A percentile compares a stretch with the other conserved stretches of the same genome.
phyloP scores from a whole-genome alignment of 1,140 invertebrate genomes.

The Gonatopus flavifemur region DNA sequence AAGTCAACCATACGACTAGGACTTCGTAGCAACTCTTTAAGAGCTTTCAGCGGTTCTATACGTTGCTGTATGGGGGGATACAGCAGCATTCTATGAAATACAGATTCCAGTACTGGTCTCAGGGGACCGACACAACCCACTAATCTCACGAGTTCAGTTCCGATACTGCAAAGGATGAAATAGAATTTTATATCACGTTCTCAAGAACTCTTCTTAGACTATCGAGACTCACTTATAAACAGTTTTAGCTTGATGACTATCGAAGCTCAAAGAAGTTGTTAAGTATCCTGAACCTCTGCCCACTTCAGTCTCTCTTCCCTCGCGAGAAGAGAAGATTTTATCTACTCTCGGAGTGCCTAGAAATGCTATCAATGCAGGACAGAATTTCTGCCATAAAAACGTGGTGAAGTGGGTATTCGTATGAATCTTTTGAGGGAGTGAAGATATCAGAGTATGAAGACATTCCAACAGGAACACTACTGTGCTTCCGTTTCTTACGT shows the following conservation, averaged over 20 bases:
- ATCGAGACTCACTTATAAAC: constrained; percentile 81
- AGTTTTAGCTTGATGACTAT: constrained; percentile 78
- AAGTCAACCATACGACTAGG: constrained; percentile 74
- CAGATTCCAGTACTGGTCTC: constrained; percentile 84
- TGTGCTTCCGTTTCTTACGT: constrained; percentile 63
- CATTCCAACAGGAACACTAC: constrained; percentile 83
- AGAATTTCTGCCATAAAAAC: constrained; percentile 89
- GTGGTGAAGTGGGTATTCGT: constrained; percentile 81
- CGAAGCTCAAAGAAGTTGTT: constrained; percentile 72
- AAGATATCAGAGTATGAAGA: constrained; percentile 79
- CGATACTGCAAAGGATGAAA: constrained; percentile 67
- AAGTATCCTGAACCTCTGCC: constrained; percentile 74
- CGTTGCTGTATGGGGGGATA: constrained; percentile 83
- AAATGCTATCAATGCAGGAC: constrained; percentile 83
- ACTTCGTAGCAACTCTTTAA: constrained; percentile 73
- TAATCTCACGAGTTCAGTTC: constrained; percentile 81
- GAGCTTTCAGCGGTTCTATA: constrained; percentile 79
- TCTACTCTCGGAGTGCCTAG: constrained; percentile 79
- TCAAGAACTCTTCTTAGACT: not conserved
- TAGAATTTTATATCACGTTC: not conserved
- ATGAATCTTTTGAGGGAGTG: constrained; percentile 78
- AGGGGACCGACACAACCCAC: constrained; percentile 82
- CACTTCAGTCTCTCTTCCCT: constrained; percentile 63
- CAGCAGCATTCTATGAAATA: constrained; percentile 89
- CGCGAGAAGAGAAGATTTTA: constrained; percentile 70